Percentiles rank a stretch among this genome's conserved stretches.
Evolutionary conservation across 1,140 invertebrate species (phyloP).

Genomic region (Brachionus sp.): DNA sequence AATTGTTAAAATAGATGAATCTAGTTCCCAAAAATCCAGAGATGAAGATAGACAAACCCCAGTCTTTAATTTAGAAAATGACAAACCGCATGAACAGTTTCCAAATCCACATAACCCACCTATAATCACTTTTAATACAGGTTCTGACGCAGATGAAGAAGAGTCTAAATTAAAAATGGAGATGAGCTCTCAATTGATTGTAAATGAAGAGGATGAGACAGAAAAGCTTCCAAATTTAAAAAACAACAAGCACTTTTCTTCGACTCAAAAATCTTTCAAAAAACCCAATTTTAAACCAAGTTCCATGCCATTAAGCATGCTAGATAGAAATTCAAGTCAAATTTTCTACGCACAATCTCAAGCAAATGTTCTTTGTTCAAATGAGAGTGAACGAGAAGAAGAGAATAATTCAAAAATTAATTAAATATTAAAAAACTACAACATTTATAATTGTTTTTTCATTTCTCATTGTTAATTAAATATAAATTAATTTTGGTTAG

Average conservation of each 20-base stretch:
- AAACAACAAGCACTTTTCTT: neutral
- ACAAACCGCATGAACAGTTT: neutral
- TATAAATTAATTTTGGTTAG: neutral
- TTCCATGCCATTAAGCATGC: neutral
- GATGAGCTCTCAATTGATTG: neutral
- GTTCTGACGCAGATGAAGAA: neutral
- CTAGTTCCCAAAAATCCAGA: neutral
- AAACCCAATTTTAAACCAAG: neutral
- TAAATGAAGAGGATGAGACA: constrained; percentile 1
- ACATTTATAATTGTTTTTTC: neutral
- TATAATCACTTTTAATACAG: neutral
- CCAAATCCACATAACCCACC: neutral
- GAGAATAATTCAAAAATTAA: neutral
- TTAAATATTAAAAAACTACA: neutral
- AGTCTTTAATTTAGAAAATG: constrained; percentile 5
- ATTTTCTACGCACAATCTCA: constrained; percentile 41
- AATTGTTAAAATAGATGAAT: constrained; percentile 30
- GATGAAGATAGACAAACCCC: neutral
- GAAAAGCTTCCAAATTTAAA: neutral
- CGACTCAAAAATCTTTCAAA: neutral
- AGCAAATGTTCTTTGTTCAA: constrained; percentile 9
- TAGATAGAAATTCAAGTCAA: constrained; percentile 42
- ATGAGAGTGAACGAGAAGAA: constrained; percentile 17
- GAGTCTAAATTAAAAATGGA: neutral
- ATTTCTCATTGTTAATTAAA: neutral